Evolutionary conservation across 2,797 vertebrate genomes (phyloP).

Genomic region (Moxostoma hubbsi): DNA sequence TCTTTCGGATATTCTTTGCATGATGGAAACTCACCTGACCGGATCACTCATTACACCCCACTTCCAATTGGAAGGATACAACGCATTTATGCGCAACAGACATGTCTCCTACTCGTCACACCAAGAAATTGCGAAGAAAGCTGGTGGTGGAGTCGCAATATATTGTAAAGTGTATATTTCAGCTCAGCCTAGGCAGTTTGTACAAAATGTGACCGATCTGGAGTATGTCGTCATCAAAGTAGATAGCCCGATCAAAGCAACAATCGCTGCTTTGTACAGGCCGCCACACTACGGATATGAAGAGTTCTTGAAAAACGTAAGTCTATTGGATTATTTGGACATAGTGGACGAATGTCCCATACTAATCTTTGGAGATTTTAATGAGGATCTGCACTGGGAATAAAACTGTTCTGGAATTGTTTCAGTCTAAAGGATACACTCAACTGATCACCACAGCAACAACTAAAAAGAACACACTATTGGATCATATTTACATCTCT

Average conservation of each 20-base stretch:
- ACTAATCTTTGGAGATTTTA: background rate
- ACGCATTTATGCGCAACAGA: background rate
- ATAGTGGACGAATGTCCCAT: background rate
- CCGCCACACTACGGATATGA: background rate
- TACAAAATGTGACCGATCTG: constrained; percentile 22
- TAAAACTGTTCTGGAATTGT: background rate
- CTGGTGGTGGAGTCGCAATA: constrained; percentile 18
- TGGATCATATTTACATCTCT: constrained; percentile 21
- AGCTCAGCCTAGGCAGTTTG: background rate
- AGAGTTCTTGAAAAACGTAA: background rate
- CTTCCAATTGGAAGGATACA: constrained; percentile 36
- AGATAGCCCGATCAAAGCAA: background rate
- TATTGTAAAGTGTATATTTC: background rate
- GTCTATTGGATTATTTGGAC: background rate
- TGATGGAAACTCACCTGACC: constrained; percentile 24
- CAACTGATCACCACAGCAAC: background rate
- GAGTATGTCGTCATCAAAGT: constrained; percentile 20
- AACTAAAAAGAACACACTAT: background rate
- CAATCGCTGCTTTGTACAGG: background rate
- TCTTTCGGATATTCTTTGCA: background rate
- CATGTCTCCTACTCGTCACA: background rate
- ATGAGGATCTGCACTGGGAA: background rate
- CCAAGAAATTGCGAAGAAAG: background rate
- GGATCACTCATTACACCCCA: background rate
- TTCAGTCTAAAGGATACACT: background rate